These are phyloP conservation scores for Hesperia comma DNA, from an alignment of 2,888 invertebrate genomes.

Conservation along the genomic window DNA sequence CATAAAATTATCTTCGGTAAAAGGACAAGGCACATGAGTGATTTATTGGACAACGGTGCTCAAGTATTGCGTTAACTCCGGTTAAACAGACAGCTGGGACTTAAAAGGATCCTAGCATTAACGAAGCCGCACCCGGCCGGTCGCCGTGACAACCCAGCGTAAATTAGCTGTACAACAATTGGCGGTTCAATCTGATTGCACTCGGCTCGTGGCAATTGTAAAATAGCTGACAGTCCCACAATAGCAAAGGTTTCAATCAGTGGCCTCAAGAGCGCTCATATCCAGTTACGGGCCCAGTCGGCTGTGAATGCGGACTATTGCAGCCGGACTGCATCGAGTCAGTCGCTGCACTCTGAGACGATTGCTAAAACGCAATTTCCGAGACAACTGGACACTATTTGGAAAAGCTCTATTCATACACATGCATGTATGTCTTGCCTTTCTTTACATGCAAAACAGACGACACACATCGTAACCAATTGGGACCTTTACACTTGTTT, in stretches of 20 bases:
- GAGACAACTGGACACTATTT: neutral
- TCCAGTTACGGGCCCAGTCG: conserved; percentile 27
- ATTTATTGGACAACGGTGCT: neutral
- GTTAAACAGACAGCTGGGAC: no score
- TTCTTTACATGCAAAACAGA: no score
- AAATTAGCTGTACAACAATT: conserved; percentile 19
- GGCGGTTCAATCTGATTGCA: conserved; percentile 31
- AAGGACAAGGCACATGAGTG: no score
- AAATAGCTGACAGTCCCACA: conserved; percentile 30
- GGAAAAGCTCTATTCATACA: no score
- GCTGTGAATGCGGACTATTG: conserved; percentile 14
- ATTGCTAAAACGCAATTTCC: conserved; percentile 9
- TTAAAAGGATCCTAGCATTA: neutral
- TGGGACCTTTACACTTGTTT: no score
- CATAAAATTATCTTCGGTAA: no score
- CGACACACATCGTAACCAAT: no score
- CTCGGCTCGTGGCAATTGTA: conserved; percentile 34
- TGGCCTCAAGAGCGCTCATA: conserved; percentile 28
- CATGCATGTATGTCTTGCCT: no score
- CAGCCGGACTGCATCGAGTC: conserved; percentile 10
- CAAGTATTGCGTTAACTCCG: neutral
- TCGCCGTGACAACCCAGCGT: conserved; percentile 30
- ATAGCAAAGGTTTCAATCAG: conserved; percentile 32
- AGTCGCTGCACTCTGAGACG: conserved; percentile 3
- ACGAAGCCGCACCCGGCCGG: conserved; percentile 9